Base-by-base conservation (phyloP, 2,797 vertebrate genomes). In the Chromobotia macracanthus region DNA sequence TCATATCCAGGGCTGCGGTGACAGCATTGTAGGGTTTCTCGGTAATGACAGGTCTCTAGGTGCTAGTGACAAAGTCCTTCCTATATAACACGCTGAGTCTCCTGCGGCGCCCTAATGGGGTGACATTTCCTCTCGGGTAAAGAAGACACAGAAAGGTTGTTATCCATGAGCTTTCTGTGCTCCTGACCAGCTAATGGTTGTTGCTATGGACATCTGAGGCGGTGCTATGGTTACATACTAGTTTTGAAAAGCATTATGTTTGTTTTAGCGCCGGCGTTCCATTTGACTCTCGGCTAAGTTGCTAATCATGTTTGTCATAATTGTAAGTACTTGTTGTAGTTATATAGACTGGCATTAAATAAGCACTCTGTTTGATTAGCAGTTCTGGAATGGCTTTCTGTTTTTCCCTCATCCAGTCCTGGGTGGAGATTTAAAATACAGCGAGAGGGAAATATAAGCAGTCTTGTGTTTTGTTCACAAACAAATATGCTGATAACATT, bases 11-110 rank as follows among this genome's bases (percentile, higher is more conserved):
- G 71, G 51, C 75, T 9, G 23, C 5, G 25, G 44, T 19, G 56
- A 48, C 18, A 31, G 56, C 16, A n/a, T 79, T 70, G 63, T 51
- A 35, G 46, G 53, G 55, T 35, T 50, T 11, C 73, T 83, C 48
- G 10, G 69, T 83, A 76, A 83, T 82, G 81, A 79, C 75, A 71
- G 70, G 69, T 63, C 73, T 77, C 79, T 72, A 35, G 55, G 61
- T 76, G 70, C 38, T 74, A 69, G 58, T 80, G 82, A 83, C 61
- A 80, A 35, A 77, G 41, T 46, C 76, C 55, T 46, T 53, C 38
- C 78, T 48, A 28, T 19, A 25, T 63, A 56, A 72, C 64, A 35
- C 66, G 44, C 72, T 75, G 56, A 72, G 23, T 55, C 35, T 79
- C 81, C 63, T 25, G 35, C 60, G 44, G 58, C 31, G 75, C 67